phyloP scores from a whole-genome alignment of 2,888 invertebrate species.

The Glyphotaelius pellucidus region DNA sequence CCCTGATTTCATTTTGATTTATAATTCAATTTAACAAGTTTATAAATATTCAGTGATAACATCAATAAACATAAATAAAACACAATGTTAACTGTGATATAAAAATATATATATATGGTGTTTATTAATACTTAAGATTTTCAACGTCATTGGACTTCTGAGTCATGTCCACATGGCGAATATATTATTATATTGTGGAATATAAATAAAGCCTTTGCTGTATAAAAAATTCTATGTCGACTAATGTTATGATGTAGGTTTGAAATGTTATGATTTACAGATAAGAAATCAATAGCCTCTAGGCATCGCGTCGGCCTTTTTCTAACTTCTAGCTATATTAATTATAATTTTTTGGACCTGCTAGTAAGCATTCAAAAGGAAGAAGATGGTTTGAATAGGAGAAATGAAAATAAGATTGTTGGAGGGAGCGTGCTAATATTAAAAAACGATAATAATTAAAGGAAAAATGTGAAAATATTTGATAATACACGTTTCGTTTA shows the following conservation, averaged over 20 bases:
- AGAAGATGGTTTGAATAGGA: no score
- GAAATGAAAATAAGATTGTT: no score
- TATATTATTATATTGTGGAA: not conserved
- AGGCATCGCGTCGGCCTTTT: not conserved
- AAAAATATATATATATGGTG: not conserved
- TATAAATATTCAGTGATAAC: not conserved
- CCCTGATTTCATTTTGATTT: not conserved
- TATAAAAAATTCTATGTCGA: not conserved
- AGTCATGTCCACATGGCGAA: not conserved
- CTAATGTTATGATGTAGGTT: no score
- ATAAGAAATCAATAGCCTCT: not conserved
- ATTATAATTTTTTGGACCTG: no score
- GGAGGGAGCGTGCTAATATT: no score
- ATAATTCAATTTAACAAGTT: not conserved
- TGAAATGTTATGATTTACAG: not conserved
- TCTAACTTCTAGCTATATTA: not conserved
- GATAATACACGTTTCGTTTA: no score
- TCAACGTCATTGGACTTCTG: not conserved
- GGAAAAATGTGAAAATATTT: no score
- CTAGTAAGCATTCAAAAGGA: no score
- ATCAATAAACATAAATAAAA: not conserved
- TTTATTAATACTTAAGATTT: not conserved
- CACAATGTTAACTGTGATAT: no score
- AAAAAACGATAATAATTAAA: no score
- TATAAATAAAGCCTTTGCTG: not conserved